A percentile compares a stretch with the other conserved stretches of the same genome.
Evolutionary conservation across 2,113 vertebrate genomes (phyloP).

Genomic region (Okapia johnstoni): DNA sequence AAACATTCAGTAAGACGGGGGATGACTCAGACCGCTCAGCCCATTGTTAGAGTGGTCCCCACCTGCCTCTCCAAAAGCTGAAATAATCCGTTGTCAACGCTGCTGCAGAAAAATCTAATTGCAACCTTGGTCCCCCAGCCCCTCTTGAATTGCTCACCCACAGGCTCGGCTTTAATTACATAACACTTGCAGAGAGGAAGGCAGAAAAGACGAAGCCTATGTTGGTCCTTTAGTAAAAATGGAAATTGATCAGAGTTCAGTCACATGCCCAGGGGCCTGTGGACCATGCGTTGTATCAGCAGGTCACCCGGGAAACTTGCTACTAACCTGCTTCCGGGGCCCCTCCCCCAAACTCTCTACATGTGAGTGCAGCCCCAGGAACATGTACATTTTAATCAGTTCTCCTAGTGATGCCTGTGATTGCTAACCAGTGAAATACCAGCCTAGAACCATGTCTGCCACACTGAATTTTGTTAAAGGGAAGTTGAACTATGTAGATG

Average conservation of each 20-base stretch:
- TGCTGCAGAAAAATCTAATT: not conserved
- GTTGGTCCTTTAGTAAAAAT: not conserved
- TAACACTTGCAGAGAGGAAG: not conserved
- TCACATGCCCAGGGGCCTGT: no score
- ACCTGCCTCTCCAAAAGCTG: not conserved
- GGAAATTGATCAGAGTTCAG: not conserved
- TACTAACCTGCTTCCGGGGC: fast-evolving
- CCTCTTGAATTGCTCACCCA: not conserved
- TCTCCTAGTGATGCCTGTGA: not conserved
- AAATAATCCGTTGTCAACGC: not conserved
- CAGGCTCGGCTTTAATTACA: not conserved
- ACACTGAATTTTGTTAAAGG: not conserved
- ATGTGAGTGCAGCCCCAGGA: not conserved
- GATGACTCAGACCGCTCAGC: not conserved
- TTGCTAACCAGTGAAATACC: no score
- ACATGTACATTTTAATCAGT: not conserved
- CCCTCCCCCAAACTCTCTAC: not conserved
- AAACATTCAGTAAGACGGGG: not conserved
- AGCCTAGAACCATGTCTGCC: not conserved
- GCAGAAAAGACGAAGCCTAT: not conserved
- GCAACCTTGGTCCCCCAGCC: not conserved
- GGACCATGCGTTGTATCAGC: fast-evolving
- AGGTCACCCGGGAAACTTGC: not conserved
- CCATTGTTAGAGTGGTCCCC: not conserved
- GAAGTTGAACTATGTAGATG: not conserved